These are phyloP conservation scores for Spatulosminthurus flaviceps DNA, from an alignment of 2,888 invertebrate genomes.

Conservation along the genomic window DNA sequence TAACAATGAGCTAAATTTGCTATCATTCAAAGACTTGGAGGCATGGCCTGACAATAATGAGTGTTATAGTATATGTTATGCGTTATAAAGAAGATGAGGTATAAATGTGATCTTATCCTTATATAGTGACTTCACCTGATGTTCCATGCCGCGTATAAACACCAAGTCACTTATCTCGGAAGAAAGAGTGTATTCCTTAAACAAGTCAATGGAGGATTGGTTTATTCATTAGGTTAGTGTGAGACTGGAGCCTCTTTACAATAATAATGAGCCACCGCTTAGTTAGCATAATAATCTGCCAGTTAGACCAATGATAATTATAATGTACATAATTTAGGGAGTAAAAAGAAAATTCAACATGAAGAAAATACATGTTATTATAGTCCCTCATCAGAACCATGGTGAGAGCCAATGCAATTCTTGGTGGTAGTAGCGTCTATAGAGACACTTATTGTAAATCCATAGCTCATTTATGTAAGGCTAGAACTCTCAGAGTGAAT, in stretches of 20 bases:
- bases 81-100: too few species aligned
- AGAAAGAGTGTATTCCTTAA: not conserved
- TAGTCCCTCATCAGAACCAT: not conserved
- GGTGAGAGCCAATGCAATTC: not conserved
- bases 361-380: conserved; percentile 7
- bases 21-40: too few species aligned
- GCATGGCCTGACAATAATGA: too few species aligned
- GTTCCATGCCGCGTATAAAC: not conserved
- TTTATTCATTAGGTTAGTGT: conserved; percentile 18
- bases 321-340: conserved; percentile 7
- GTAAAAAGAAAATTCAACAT: not conserved
- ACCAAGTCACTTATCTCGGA: not conserved
- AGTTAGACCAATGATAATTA: conserved; percentile 9
- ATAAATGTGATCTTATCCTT: not conserved
- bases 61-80: too few species aligned
- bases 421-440: not conserved
- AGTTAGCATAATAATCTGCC: conserved; percentile 14
- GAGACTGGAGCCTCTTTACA: conserved; percentile 18
- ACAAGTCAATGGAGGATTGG: conserved; percentile 6
- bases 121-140: not conserved
- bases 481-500: too few species aligned
- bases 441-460: too few species aligned
- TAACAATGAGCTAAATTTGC: too few species aligned
- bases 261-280: conserved; percentile 18
- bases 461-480: too few species aligned